These are phyloP conservation scores for Syrrhaptes paradoxus DNA, from an alignment of 2,113 vertebrate species.

Conservation along the genomic window DNA sequence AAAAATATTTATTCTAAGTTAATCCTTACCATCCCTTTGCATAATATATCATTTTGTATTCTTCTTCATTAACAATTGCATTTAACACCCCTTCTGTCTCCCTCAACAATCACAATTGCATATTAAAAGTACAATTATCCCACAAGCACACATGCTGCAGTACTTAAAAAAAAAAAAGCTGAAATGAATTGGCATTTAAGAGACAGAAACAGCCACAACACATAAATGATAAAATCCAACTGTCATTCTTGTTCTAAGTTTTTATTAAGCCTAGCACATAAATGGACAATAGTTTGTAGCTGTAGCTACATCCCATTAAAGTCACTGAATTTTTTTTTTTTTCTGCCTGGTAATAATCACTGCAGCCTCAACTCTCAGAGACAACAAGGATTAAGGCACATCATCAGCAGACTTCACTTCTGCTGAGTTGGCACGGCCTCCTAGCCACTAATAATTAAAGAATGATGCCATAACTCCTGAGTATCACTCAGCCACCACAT, in stretches of 20 bases:
- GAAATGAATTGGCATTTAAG: background rate
- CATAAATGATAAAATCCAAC: background rate
- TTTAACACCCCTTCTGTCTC: background rate
- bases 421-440: background rate
- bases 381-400: background rate
- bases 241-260: background rate
- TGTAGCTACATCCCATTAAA: background rate
- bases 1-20: background rate
- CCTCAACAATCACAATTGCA: background rate
- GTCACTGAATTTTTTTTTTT: background rate
- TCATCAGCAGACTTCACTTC: background rate
- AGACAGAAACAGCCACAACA: background rate
- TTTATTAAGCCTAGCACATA: background rate
- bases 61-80: background rate
- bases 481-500: background rate
- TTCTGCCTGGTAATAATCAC: background rate
- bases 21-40: background rate
- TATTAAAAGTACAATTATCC: background rate
- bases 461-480: background rate
- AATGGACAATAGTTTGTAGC: background rate
- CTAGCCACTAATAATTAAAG: background rate
- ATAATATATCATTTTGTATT: background rate
- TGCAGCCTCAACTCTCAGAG: background rate
- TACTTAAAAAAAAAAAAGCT: background rate
- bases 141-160: rapidly evolving